A percentile compares a stretch with the other conserved stretches of the same genome.
Conservation (phyloP, 2,113 vertebrate species). For the Peromyscus californicus region DNA sequence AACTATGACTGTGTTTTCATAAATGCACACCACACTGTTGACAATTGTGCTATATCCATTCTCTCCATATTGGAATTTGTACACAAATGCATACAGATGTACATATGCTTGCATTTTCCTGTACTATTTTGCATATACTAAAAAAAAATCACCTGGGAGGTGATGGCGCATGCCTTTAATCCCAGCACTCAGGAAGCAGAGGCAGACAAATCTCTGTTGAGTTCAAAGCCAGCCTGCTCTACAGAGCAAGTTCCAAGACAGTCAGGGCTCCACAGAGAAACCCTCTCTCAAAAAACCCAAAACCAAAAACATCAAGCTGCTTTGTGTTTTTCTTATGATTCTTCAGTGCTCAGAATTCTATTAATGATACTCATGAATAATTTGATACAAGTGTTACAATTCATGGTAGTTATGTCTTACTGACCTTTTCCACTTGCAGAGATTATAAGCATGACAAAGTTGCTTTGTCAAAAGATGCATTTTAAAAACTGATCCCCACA, state of each 20-base stretch:
- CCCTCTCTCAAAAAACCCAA: too few species aligned
- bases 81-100: fast-evolving
- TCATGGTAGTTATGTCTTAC: background rate
- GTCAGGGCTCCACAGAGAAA: background rate
- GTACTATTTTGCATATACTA: background rate
- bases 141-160: background rate
- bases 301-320: background rate
- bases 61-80: background rate
- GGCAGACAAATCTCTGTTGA: background rate
- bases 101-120: background rate
- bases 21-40: background rate
- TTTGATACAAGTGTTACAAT: background rate
- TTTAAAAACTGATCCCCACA: background rate
- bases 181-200: background rate
- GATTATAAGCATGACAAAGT: background rate
- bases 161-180: background rate
- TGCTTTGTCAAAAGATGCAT: background rate
- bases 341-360: background rate
- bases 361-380: background rate
- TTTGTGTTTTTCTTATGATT: constrained; percentile 9
- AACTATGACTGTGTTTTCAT: background rate
- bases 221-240: background rate
- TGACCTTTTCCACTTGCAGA: background rate
- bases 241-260: background rate
- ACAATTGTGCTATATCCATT: background rate